A percentile compares a stretch with the other conserved stretches of the same genome.
Conservation (phyloP, 2,113 vertebrate species). For the Loxodonta africana region DNA sequence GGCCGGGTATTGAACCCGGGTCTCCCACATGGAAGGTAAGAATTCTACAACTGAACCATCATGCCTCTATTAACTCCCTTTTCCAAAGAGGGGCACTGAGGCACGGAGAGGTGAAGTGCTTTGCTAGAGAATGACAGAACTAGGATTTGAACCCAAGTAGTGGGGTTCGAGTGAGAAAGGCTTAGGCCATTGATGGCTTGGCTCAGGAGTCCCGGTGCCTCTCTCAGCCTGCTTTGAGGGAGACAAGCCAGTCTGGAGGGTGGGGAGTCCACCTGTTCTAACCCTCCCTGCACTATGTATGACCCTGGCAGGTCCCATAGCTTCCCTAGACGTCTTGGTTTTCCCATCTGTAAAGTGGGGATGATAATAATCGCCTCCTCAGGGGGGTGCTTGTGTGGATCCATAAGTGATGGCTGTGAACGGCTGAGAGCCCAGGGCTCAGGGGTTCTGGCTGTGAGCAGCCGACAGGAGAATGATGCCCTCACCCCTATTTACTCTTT, state of each 20-base stretch:
- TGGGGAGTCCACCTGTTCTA: neutral
- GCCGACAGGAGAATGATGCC: accelerated
- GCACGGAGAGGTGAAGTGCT: neutral
- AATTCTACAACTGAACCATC: too few relatives aligned
- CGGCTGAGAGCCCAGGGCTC: neutral
- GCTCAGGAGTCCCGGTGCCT: too few relatives aligned
- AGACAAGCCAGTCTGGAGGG: neutral
- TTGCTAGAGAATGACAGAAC: neutral
- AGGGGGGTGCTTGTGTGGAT: neutral
- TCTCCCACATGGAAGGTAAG: too few relatives aligned
- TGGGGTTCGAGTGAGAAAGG: too few relatives aligned
- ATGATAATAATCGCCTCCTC: neutral
- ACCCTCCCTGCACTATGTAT: neutral
- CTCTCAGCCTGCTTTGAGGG: too few relatives aligned
- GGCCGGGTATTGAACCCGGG: too few relatives aligned
- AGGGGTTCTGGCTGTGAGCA: accelerated
- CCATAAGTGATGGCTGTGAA: accelerated
- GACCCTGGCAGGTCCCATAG: neutral
- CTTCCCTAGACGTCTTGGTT: neutral
- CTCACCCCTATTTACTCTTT: neutral
- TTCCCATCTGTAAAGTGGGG: neutral
- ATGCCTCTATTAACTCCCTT: too few relatives aligned
- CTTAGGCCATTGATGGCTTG: too few relatives aligned
- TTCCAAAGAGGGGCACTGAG: neutral
- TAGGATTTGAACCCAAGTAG: neutral